These are phyloP conservation scores for Tympanoctomys barrerae DNA, from an alignment of 2,797 vertebrate genomes.

Conservation along the genomic window DNA sequence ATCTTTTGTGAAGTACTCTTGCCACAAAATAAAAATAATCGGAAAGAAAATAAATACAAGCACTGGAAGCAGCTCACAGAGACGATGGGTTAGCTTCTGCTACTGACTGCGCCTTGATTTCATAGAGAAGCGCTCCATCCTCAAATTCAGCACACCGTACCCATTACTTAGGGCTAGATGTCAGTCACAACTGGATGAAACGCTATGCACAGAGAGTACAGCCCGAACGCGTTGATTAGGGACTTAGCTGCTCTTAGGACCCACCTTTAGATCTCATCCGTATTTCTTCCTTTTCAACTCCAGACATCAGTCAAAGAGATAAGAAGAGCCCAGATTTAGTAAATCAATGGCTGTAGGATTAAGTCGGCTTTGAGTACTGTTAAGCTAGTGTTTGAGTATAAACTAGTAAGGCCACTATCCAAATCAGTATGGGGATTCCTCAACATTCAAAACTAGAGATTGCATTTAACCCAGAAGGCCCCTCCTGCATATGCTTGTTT, in stretches of 20 bases:
- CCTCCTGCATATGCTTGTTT: not conserved
- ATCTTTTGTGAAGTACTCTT: not conserved
- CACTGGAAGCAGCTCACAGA: not conserved
- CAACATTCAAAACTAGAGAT: not conserved
- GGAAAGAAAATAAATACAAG: not conserved
- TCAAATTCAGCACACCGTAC: not conserved
- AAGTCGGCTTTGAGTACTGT: conserved; percentile 30
- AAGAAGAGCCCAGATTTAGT: not conserved
- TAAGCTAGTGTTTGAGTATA: not conserved
- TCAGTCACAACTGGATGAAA: not conserved
- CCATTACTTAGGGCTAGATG: not conserved
- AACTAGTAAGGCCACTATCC: not conserved
- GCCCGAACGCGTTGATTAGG: not conserved
- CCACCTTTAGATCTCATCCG: not conserved
- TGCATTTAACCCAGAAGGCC: not conserved
- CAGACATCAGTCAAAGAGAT: not conserved
- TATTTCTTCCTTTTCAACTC: not conserved
- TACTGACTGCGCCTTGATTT: not conserved
- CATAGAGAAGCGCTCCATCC: not conserved
- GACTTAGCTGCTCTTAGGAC: not conserved
- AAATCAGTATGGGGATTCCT: not conserved
- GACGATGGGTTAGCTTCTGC: not conserved
- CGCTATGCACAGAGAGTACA: not conserved
- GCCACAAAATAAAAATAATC: not conserved
- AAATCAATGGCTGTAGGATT: not conserved